phyloP scores from a whole-genome alignment of 2,797 vertebrate genomes.

The Cuculus canorus region DNA sequence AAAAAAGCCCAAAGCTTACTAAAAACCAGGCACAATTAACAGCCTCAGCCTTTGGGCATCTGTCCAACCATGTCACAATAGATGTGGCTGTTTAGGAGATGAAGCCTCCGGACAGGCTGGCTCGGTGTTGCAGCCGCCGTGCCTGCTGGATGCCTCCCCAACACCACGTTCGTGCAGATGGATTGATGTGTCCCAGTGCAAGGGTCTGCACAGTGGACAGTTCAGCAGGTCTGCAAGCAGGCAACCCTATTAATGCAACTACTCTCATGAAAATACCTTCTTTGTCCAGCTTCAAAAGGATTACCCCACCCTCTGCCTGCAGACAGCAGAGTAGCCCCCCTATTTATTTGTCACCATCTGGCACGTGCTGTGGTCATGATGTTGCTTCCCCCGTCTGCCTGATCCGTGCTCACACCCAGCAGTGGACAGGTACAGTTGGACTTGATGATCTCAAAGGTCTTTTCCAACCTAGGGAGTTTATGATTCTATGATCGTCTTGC shows the following conservation, averaged over 20 bases:
- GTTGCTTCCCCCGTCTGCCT: not conserved
- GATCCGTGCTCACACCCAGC: not conserved
- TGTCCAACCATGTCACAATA: not conserved
- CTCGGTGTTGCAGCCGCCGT: not conserved
- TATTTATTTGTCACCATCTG: rapidly evolving
- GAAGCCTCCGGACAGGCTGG: not conserved
- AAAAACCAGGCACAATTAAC: not conserved
- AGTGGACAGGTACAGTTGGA: no score
- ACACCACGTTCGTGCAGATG: rapidly evolving
- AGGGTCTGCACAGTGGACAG: not conserved
- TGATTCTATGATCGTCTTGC: not conserved
- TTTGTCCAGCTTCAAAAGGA: not conserved
- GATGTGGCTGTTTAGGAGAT: not conserved
- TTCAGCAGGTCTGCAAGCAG: not conserved
- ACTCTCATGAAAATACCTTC: not conserved
- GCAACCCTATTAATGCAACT: rapidly evolving
- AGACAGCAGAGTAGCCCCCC: rapidly evolving
- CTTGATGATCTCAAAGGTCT: no score
- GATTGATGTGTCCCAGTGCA: not conserved
- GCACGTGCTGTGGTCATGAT: rapidly evolving
- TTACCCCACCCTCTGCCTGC: not conserved
- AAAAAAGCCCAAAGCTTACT: not conserved
- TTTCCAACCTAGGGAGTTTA: no score
- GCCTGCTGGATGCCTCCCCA: not conserved
- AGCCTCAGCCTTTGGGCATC: not conserved